Base-by-base conservation (phyloP, 2,888 invertebrate genomes). In the Limnephilus lunatus region DNA sequence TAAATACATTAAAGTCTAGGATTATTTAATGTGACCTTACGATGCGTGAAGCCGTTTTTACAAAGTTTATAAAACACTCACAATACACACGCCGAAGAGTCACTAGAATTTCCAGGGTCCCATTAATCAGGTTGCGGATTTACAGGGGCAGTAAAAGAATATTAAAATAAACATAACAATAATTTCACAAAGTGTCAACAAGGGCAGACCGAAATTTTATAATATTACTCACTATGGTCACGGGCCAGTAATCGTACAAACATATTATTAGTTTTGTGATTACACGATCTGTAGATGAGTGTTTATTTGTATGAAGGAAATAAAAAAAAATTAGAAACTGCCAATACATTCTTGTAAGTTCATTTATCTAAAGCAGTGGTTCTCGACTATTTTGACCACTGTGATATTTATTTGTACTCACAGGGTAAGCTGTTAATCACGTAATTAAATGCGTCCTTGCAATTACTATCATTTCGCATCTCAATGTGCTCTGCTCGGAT, bases 101-200 rank as follows among this genome's bases (percentile, higher is more conserved):
- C 68, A 68, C 68, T 68, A 68, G 68, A 68, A 68, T 68, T 68
- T 68, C 68, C 68, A 68, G 68, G 68, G 68, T 68, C 68, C 68
- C 68, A 68, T 68, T 68, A 68, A 68, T 68, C 68, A 68, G 68
- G 68, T 68, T 25, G 68, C 68, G 25, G 25, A 68, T 68, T 68
- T n/a, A 68, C 68, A 25, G n/a, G 68, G 68, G 68, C 68, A 68
- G 68, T 68, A 68, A 68, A 68, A 68, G n/a, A 68, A 68, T 68
- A 68, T 25, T 68, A 68, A 25, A 68, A 68, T 68, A 25, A 68
- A 68, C n/a, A 68, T 68, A 5, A 68, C 9, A 68, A 68, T n/a
- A 68, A n/a, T 68, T 68, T 68, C 68, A 68, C 68, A 68, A 68
- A 68, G 2, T 68, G n/a, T 68, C 68, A 68, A 68, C 25, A 68